A percentile compares a stretch with the other conserved stretches of the same genome.
These are phyloP conservation scores for Pachyuromys duprasi DNA, from an alignment of 2,797 vertebrate genomes.

Conservation along the genomic window DNA sequence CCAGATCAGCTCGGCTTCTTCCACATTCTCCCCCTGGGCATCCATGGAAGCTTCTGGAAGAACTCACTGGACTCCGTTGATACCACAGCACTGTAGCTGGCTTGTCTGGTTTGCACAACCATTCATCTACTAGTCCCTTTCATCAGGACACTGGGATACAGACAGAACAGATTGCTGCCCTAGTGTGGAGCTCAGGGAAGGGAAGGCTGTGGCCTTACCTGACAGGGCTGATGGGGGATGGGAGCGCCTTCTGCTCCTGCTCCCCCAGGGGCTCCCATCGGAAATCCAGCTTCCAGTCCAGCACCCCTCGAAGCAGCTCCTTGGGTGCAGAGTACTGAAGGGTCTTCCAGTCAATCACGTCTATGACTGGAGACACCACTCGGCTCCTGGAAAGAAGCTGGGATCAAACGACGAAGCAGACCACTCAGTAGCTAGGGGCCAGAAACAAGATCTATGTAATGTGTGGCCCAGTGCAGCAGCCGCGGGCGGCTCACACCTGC, in stretches of 20 bases:
- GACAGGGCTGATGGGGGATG: conserved; percentile 89
- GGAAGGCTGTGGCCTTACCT: conserved; percentile 85
- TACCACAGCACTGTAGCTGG: not conserved
- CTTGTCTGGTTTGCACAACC: not conserved
- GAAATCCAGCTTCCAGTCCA: conserved; percentile 95
- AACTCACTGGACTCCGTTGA: not conserved
- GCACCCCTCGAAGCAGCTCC: conserved; percentile 89
- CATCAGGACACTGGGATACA: not conserved
- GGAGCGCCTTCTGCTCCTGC: conserved; percentile 84
- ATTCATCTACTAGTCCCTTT: not conserved
- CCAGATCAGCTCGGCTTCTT: not conserved
- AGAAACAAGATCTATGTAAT: not conserved
- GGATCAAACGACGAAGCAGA: not conserved
- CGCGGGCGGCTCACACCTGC: not conserved
- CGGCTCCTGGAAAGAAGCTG: conserved; percentile 86
- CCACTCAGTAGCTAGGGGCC: not conserved
- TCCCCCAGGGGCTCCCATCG: conserved; percentile 89
- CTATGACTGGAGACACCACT: conserved; percentile 92
- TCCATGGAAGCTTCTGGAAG: not conserved
- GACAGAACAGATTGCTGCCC: not conserved
- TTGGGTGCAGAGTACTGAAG: conserved; percentile 91
- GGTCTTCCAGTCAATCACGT: conserved; percentile 92
- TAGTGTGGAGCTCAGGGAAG: not conserved
- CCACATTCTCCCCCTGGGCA: not conserved
- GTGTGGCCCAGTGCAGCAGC: fast-evolving